A percentile compares a stretch with the other conserved stretches of the same genome.
Evolutionary conservation across 2,888 invertebrate species (phyloP).

Genomic region (Reticulitermes lucifugus): DNA sequence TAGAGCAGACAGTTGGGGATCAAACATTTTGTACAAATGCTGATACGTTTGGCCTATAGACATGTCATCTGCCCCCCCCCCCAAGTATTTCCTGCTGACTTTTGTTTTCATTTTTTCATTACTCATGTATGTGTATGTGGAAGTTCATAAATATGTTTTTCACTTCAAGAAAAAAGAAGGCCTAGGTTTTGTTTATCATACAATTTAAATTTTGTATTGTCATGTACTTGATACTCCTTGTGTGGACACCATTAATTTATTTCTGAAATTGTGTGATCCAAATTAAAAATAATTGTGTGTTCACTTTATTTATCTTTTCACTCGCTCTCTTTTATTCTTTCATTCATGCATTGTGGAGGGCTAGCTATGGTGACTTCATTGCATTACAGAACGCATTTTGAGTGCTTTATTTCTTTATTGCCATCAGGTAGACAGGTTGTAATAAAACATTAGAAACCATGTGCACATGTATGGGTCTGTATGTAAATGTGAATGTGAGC

Average conservation of each 20-base stretch:
- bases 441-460: not conserved
- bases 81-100: not conserved
- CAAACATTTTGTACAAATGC: not conserved
- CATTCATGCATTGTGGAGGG: not conserved
- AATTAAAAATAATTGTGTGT: not conserved
- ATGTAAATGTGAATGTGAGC: not conserved
- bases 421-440: no score
- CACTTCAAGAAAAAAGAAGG: not conserved
- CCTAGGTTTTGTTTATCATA: not conserved
- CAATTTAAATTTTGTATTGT: not conserved
- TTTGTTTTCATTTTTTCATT: not conserved
- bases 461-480: not conserved
- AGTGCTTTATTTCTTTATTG: no score
- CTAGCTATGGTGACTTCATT: no score
- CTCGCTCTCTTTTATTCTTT: not conserved
- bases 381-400: no score
- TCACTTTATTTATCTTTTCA: not conserved
- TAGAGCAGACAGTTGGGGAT: not conserved
- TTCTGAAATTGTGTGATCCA: not conserved
- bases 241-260: not conserved
- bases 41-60: not conserved
- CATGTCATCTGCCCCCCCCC: not conserved
- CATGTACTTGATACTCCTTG: not conserved
- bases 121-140: not conserved
- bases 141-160: not conserved